Conservation (phyloP, 2,113 vertebrate species). For the Panthera leo region DNA sequence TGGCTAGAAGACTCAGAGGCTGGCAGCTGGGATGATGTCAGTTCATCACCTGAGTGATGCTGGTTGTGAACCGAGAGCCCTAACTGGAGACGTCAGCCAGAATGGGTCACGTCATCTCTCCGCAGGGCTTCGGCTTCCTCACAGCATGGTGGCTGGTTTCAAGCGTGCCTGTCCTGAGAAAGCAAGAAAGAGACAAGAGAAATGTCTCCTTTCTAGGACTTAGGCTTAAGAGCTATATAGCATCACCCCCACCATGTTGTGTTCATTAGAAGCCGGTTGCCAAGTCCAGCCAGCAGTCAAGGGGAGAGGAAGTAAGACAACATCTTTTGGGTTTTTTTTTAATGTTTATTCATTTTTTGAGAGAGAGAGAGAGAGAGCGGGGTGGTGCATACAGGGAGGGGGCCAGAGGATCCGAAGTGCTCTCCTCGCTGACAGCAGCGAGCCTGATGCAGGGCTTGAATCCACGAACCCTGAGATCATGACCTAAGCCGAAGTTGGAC, state of each 20-base stretch:
- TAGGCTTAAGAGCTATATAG: not conserved
- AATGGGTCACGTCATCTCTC: not conserved
- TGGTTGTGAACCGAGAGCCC: not conserved
- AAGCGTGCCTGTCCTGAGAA: not conserved
- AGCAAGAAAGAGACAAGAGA: not conserved
- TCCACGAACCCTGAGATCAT: no score
- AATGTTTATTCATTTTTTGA: no score
- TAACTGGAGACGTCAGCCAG: not conserved
- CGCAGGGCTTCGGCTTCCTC: not conserved
- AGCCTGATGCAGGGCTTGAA: no score
- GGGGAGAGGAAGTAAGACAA: not conserved
- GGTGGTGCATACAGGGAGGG: no score
- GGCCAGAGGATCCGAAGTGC: no score
- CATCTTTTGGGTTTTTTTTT: not conserved
- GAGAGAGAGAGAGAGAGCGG: no score
- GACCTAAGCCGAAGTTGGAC: no score
- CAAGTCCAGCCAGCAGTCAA: not conserved
- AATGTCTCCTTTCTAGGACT: not conserved
- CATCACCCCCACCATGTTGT: not conserved
- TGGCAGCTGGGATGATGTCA: not conserved
- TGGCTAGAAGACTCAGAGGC: not conserved
- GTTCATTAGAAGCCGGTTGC: not conserved
- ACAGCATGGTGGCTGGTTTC: not conserved
- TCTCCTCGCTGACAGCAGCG: no score
- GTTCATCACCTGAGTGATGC: not conserved